Percentiles rank a stretch among this genome's conserved stretches.
Evolutionary conservation across 2,888 invertebrate genomes (phyloP).

Genomic region (Lutraria lutraria): DNA sequence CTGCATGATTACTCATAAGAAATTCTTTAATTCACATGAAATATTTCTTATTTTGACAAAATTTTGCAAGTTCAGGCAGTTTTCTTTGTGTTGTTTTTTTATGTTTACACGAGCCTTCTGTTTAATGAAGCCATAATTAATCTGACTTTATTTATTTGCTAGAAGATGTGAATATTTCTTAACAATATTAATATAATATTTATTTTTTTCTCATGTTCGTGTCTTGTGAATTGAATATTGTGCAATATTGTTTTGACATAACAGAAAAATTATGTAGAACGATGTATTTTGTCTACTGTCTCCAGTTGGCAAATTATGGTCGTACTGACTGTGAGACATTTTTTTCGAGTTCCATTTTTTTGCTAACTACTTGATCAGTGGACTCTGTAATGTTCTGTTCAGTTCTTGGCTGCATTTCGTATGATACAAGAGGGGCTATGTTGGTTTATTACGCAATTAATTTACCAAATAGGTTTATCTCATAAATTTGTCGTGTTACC

Average conservation of each 20-base stretch:
- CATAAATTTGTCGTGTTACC: constrained; percentile 12
- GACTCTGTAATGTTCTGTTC: background rate
- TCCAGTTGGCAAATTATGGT: background rate
- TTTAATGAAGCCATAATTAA: constrained; percentile 1
- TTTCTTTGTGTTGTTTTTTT: background rate
- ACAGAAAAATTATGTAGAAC: background rate
- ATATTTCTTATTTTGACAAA: background rate
- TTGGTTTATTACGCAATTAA: constrained; percentile 3
- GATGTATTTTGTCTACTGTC: background rate
- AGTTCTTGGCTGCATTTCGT: background rate
- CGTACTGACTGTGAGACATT: background rate
- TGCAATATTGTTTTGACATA: background rate
- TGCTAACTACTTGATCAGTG: background rate
- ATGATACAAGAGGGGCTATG: background rate
- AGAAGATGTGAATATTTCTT: constrained; percentile 7
- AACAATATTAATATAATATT: constrained; percentile 17
- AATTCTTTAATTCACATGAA: background rate
- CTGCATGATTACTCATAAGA: constrained; percentile 3
- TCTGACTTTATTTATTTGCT: background rate
- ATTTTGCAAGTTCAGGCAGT: background rate
- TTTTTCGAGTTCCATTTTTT: background rate
- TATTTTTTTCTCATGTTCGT: background rate
- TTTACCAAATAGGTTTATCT: constrained; percentile 10
- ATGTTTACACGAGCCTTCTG: background rate
- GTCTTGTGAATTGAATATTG: background rate